Evolutionary conservation across 2,888 invertebrate species (phyloP).

Genomic region (Nomada goodeniana): DNA sequence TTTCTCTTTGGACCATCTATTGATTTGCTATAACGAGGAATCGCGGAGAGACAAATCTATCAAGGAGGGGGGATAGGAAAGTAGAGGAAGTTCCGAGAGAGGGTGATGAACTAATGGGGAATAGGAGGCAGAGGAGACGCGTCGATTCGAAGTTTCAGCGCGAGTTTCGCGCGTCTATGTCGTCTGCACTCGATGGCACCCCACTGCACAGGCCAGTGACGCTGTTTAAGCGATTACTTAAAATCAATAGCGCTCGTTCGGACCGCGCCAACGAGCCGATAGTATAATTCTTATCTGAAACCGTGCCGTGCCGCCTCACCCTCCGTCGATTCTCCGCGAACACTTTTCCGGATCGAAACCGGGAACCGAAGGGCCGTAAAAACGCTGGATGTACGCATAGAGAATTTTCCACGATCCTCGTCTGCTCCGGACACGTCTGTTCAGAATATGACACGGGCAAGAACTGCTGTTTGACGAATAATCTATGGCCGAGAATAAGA

Average conservation of each 20-base stretch:
- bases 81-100: conserved; percentile 10
- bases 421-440: too few species aligned
- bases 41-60: conserved; percentile 14
- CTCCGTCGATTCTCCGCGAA: not conserved
- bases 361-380: not conserved
- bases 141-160: conserved; percentile 29
- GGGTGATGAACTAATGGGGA: conserved; percentile 21
- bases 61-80: not conserved
- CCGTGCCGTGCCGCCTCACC: conserved; percentile 12
- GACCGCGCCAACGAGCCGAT: conserved; percentile 54
- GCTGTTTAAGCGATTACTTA: conserved; percentile 77
- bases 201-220: conserved; percentile 63
- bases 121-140: conserved; percentile 10
- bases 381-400: too few species aligned
- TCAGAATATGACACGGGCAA: too few species aligned
- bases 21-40: conserved; percentile 47
- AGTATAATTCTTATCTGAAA: conserved; percentile 64
- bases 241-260: conserved; percentile 76
- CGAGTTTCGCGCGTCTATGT: conserved; percentile 54
- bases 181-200: conserved; percentile 57
- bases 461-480: too few species aligned
- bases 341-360: conserved; percentile 9
- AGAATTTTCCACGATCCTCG: too few species aligned
- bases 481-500: too few species aligned
- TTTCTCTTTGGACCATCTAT: conserved; percentile 43